Conservation (phyloP, 2,113 vertebrate genomes). For the Bos indicus region DNA sequence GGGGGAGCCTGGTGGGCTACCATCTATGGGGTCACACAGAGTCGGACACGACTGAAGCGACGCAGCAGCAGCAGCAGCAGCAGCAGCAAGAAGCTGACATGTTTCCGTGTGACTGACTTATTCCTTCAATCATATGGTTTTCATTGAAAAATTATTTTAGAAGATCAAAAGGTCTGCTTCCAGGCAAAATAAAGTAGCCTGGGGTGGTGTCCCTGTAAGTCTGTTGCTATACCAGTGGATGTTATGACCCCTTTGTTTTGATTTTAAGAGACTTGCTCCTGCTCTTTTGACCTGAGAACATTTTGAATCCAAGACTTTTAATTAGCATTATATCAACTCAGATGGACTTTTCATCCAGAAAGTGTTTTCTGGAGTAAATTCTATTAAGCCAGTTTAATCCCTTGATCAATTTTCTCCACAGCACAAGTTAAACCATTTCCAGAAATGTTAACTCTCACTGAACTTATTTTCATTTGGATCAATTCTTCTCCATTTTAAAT, state of each 20-base stretch:
- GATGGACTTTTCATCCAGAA: conserved; percentile 11
- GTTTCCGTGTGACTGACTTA: not conserved
- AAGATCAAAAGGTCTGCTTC: not conserved
- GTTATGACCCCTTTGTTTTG: not conserved
- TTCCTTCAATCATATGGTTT: not conserved
- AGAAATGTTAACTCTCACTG: conserved; percentile 37
- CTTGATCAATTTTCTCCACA: conserved; percentile 29
- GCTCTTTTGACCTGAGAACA: conserved; percentile 1
- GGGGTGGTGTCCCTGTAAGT: not conserved
- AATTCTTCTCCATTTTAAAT: conserved; percentile 42
- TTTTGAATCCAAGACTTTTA: conserved; percentile 44
- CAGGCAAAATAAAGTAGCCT: not conserved
- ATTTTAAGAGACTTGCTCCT: not conserved
- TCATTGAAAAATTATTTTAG: not conserved
- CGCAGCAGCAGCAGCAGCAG: no score
- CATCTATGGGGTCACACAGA: no score
- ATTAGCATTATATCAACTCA: conserved; percentile 40
- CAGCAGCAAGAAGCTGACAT: not conserved
- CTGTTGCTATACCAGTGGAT: not conserved
- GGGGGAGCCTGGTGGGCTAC: no score
- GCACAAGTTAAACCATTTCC: conserved; percentile 29
- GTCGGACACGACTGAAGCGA: no score
- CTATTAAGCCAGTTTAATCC: conserved; percentile 53
- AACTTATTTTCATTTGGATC: conserved; percentile 37
- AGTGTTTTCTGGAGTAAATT: conserved; percentile 43